Percentiles rank a stretch among this genome's conserved stretches.
These are phyloP conservation scores for Willowsia nigromaculata DNA, from an alignment of 2,888 invertebrate genomes.

Conservation along the genomic window DNA sequence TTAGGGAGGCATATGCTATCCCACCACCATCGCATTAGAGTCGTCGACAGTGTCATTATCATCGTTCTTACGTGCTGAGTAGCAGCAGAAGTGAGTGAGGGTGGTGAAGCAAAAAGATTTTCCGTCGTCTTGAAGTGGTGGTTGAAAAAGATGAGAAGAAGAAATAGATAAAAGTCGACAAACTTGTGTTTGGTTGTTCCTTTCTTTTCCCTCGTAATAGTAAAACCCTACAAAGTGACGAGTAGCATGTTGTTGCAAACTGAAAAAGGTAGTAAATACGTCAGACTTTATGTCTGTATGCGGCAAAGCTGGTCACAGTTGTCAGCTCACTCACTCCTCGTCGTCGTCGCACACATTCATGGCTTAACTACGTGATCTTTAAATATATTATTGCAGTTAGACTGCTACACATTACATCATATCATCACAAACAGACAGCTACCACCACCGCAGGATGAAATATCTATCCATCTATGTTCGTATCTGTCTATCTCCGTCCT, in stretches of 20 bases:
- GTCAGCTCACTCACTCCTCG: neutral
- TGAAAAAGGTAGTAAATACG: slow-evolving; percentile 39
- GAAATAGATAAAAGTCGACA: slow-evolving; percentile 41
- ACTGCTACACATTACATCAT: neutral
- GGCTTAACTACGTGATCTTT: slow-evolving; percentile 41
- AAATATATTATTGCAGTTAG: slow-evolving; percentile 18
- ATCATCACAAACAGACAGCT: slow-evolving; percentile 8
- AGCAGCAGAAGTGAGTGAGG: too few species aligned
- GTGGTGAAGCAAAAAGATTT: slow-evolving; percentile 25
- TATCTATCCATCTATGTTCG: neutral
- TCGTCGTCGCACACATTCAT: slow-evolving; percentile 20
- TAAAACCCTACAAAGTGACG: slow-evolving; percentile 14
- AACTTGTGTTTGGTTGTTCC: neutral
- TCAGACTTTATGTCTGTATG: slow-evolving; percentile 37
- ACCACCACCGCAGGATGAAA: slow-evolving; percentile 8
- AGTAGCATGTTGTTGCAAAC: slow-evolving; percentile 48
- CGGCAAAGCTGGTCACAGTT: slow-evolving; percentile 36
- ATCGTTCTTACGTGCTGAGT: neutral
- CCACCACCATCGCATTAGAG: slow-evolving; percentile 10
- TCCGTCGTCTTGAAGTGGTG: neutral
- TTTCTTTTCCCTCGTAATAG: neutral
- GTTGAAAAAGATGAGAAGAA: neutral
- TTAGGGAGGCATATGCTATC: slow-evolving; percentile 36
- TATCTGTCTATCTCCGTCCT: neutral
- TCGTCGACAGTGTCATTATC: slow-evolving; percentile 36